Evolutionary conservation across 2,113 vertebrate species (phyloP).

Genomic region (Hemiprocne comata): DNA sequence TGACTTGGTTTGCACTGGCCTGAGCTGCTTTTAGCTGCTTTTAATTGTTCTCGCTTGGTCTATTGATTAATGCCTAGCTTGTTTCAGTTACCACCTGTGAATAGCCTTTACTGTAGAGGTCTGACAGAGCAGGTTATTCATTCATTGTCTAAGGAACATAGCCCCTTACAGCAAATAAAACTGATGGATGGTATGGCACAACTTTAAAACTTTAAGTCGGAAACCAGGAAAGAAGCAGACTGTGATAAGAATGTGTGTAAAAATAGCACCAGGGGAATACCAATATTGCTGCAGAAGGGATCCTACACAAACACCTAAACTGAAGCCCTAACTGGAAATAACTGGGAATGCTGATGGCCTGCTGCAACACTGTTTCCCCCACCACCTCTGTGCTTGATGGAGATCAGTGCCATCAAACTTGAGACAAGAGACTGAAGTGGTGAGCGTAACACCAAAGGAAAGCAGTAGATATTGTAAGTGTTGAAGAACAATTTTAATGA

Average conservation of each 20-base stretch:
- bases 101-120: not conserved
- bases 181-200: not conserved
- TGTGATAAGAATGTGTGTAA: not conserved
- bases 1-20: not conserved
- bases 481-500: not conserved
- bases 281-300: not conserved
- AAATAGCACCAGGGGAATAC: not conserved
- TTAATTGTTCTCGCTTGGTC: not conserved
- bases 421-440: not conserved
- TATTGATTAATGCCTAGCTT: not conserved
- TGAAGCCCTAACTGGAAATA: not conserved
- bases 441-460: not conserved
- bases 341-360: not conserved
- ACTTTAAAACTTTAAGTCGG: not conserved
- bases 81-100: not conserved
- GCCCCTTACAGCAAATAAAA: not conserved
- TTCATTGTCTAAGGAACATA: not conserved
- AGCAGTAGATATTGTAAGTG: not conserved
- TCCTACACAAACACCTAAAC: not conserved
- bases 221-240: not conserved
- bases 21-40: not conserved
- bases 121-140: not conserved
- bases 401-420: not conserved
- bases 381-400: not conserved
- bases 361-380: not conserved